phyloP scores from a whole-genome alignment of 2,888 invertebrate genomes.

The Lithophane leautieri region DNA sequence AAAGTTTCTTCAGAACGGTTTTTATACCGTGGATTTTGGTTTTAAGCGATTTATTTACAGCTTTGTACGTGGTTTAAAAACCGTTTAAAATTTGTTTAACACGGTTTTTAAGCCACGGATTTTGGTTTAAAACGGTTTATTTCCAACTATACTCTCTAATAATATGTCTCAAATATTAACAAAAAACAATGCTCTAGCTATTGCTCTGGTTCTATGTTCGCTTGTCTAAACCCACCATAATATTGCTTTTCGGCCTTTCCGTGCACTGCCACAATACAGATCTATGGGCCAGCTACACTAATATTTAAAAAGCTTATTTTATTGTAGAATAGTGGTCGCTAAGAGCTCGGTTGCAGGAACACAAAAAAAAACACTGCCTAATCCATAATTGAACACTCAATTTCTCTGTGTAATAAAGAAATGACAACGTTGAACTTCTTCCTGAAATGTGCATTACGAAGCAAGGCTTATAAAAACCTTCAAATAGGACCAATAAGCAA shows the following conservation, averaged over 20 bases:
- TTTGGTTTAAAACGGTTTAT: too few species aligned
- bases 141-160: too few species aligned
- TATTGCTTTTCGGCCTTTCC: not conserved
- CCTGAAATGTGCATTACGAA: not conserved
- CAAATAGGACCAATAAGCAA: not conserved
- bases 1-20: too few species aligned
- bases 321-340: not conserved
- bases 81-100: too few species aligned
- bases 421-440: not conserved
- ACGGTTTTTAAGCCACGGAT: too few species aligned
- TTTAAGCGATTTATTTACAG: too few species aligned
- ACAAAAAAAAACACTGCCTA: not conserved
- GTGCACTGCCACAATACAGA: not conserved
- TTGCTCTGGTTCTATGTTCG: too few species aligned
- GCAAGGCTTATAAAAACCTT: not conserved
- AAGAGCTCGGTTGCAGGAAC: not conserved
- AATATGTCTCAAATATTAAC: too few species aligned
- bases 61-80: too few species aligned
- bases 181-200: too few species aligned
- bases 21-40: too few species aligned
- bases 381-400: not conserved
- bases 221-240: not conserved
- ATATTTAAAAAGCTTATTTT: not conserved
- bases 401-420: not conserved
- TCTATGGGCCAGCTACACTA: not conserved